These are phyloP conservation scores for Enoplosus armatus DNA, from an alignment of 2,797 vertebrate genomes.

Conservation along the genomic window DNA sequence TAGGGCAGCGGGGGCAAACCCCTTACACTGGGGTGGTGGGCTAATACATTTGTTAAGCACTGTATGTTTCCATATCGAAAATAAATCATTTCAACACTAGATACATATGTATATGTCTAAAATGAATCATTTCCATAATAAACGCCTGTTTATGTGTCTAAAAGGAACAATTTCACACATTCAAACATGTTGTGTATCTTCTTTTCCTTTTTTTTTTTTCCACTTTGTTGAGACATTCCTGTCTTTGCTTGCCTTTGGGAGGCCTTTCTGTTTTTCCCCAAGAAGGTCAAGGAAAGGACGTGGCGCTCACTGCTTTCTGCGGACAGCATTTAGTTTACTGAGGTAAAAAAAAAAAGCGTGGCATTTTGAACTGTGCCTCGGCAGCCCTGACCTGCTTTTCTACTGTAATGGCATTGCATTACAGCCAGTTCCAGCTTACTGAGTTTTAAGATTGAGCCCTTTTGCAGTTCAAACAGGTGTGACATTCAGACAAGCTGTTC, in stretches of 20 bases:
- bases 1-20: too few relatives aligned
- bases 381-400: constrained; percentile 75
- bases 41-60: too few relatives aligned
- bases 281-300: constrained; percentile 66
- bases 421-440: constrained; percentile 84
- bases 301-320: constrained; percentile 30
- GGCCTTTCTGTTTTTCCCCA: constrained; percentile 23
- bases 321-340: constrained; percentile 57
- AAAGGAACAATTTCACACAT: neutral
- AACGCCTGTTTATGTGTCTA: neutral
- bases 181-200: too few relatives aligned
- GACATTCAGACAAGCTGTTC: constrained; percentile 79
- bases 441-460: constrained; percentile 83
- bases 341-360: constrained; percentile 57
- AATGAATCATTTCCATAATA: neutral
- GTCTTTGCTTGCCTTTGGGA: constrained; percentile 34
- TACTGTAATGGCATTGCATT: constrained; percentile 80
- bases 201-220: neutral
- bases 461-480: constrained; percentile 81
- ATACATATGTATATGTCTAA: neutral
- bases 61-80: neutral
- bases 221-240: neutral
- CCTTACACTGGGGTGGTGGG: too few relatives aligned
- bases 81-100: neutral
- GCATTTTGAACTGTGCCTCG: constrained; percentile 71